Conservation (phyloP, 2,797 vertebrate genomes). For the Periparus ater region DNA sequence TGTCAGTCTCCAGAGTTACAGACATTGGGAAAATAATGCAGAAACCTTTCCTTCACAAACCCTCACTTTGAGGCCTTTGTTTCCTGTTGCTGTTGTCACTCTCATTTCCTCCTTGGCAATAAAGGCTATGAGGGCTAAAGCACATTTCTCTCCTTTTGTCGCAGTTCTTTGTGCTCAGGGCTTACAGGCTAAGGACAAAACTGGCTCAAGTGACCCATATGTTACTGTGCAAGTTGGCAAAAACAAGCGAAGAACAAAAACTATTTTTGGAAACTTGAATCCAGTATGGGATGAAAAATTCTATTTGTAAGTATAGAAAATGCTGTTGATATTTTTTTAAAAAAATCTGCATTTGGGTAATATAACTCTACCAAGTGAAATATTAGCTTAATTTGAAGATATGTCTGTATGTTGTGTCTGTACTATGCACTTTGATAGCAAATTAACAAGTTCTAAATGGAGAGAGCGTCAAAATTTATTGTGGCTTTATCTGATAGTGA, state of each 20-base stretch:
- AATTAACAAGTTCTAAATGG: background rate
- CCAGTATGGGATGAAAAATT: conserved; percentile 98
- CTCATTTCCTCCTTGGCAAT: background rate
- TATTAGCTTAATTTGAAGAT: background rate
- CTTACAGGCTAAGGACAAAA: conserved; percentile 98
- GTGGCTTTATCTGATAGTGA: background rate
- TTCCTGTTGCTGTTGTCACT: background rate
- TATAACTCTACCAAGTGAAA: background rate
- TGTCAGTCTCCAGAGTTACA: background rate
- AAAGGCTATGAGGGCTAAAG: background rate
- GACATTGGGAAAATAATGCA: background rate
- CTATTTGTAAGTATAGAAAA: conserved; percentile 89
- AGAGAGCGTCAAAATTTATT: background rate
- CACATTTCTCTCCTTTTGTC: conserved; percentile 8
- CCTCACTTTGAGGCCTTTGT: background rate
- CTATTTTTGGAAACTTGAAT: conserved; percentile 97
- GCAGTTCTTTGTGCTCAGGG: conserved; percentile 96
- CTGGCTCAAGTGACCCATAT: conserved; percentile 96
- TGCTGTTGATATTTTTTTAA: background rate
- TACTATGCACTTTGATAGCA: background rate
- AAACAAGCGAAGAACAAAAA: conserved; percentile 95
- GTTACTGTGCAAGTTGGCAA: conserved; percentile 98
- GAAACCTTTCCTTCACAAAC: background rate
- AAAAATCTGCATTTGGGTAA: background rate
- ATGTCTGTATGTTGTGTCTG: background rate